Conservation (phyloP, 2,113 vertebrate genomes). For the Salvelinus sp. region DNA sequence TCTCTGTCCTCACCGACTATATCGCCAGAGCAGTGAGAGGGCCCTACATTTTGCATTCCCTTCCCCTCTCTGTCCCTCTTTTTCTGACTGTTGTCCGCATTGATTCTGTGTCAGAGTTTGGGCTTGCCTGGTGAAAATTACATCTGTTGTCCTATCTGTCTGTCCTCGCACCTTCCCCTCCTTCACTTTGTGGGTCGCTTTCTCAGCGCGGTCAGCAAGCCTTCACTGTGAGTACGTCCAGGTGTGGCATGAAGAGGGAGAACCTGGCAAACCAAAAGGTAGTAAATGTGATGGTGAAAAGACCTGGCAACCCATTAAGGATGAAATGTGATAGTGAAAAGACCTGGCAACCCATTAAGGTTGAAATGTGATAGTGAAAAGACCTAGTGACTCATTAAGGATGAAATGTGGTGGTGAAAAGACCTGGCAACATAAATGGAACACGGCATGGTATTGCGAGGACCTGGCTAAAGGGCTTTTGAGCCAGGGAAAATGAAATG, state of each 20-base stretch:
- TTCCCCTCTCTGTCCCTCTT: conserved; percentile 11
- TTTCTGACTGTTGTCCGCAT: conserved; percentile 28
- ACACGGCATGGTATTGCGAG: no score
- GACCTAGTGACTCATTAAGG: no score
- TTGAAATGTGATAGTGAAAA: no score
- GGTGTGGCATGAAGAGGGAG: conserved; percentile 45
- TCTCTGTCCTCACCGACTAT: background rate
- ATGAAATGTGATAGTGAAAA: conserved; percentile 24
- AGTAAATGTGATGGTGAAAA: conserved; percentile 30
- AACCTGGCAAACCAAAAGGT: conserved; percentile 16
- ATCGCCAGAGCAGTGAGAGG: conserved; percentile 16
- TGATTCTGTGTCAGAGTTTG: conserved; percentile 28
- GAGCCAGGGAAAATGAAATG: conserved; percentile 22
- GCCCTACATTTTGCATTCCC: conserved; percentile 28
- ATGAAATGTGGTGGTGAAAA: no score
- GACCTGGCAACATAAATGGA: no score
- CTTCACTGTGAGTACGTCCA: conserved; percentile 39
- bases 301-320: conserved; percentile 14
- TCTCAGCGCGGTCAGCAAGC: conserved; percentile 7
- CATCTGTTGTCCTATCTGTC: conserved; percentile 19
- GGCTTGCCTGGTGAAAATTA: conserved; percentile 19
- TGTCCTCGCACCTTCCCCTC: background rate
- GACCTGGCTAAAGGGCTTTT: background rate
- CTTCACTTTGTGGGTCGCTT: conserved; percentile 22
- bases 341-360: conserved; percentile 8